phyloP scores from a whole-genome alignment of 2,888 invertebrate genomes.

The Drosophila prostipennis region DNA sequence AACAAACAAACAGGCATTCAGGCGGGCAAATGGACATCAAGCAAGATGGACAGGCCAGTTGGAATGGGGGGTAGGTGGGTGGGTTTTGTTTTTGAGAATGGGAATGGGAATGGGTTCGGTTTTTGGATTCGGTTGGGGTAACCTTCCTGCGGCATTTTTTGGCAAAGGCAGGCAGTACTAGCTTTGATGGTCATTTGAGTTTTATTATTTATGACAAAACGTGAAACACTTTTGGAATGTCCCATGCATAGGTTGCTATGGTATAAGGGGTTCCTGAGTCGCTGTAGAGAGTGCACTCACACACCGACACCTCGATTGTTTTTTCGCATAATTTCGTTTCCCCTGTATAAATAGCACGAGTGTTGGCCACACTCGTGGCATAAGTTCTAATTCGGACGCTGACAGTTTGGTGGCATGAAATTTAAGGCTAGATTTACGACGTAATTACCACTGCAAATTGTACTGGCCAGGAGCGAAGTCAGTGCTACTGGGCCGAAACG shows the following conservation, averaged over 20 bases:
- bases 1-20: slow-evolving; percentile 75
- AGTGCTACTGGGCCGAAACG: neutral
- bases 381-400: slow-evolving; percentile 64
- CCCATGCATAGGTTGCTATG: neutral
- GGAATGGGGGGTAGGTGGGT: slow-evolving; percentile 19
- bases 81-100: slow-evolving; percentile 11
- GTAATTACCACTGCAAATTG: slow-evolving; percentile 51
- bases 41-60: slow-evolving; percentile 53
- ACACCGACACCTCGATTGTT: slow-evolving; percentile 36
- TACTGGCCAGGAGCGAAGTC: slow-evolving; percentile 30
- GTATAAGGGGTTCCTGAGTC: neutral
- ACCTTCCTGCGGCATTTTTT: slow-evolving; percentile 67
- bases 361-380: slow-evolving; percentile 50
- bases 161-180: slow-evolving; percentile 47
- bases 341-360: slow-evolving; percentile 47
- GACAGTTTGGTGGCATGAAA: slow-evolving; percentile 59
- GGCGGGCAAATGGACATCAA: slow-evolving; percentile 76
- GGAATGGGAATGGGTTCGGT: slow-evolving; percentile 26
- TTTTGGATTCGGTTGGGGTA: slow-evolving; percentile 34
- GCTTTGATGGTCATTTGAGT: slow-evolving; percentile 72
- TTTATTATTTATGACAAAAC: slow-evolving; percentile 64
- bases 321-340: slow-evolving; percentile 41
- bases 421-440: slow-evolving; percentile 60
- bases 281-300: slow-evolving; percentile 26
- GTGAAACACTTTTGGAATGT: slow-evolving; percentile 50